A percentile compares a stretch with the other conserved stretches of the same genome.
Conservation (phyloP, 2,797 vertebrate genomes). For the Sebastiscus tertius region DNA sequence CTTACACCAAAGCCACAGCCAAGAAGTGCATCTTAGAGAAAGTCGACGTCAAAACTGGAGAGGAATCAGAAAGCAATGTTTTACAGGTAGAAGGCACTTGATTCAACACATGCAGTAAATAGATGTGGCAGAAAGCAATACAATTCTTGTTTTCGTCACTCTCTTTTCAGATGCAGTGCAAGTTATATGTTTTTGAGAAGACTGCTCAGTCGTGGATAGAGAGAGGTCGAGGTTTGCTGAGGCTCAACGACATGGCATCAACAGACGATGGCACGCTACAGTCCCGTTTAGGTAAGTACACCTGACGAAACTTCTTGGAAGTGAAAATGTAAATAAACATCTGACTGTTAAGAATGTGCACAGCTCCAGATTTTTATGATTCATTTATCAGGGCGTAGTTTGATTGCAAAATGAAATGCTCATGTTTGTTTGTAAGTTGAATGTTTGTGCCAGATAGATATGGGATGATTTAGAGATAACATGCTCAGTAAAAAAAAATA, state of each 20-base stretch:
- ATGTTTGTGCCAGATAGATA: not conserved
- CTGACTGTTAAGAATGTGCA: not conserved
- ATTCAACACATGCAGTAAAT: not conserved
- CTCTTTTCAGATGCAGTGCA: slow-evolving; percentile 93
- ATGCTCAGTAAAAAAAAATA: not conserved
- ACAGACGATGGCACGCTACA: slow-evolving; percentile 94
- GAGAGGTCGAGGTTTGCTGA: slow-evolving; percentile 93
- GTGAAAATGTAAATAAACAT: not conserved
- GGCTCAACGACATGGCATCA: slow-evolving; percentile 98
- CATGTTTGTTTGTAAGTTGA: not conserved
- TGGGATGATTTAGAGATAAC: not conserved
- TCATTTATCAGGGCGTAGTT: not conserved
- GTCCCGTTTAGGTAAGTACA: slow-evolving; percentile 90
- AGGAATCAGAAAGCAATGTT: slow-evolving; percentile 98
- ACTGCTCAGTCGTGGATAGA: slow-evolving; percentile 97
- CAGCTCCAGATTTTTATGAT: not conserved
- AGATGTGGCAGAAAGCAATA: not conserved
- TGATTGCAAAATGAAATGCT: not conserved
- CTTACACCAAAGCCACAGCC: slow-evolving; percentile 98
- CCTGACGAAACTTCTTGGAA: not conserved
- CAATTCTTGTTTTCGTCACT: not conserved
- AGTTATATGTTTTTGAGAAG: slow-evolving; percentile 98
- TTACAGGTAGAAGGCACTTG: slow-evolving; percentile 85
- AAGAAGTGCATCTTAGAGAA: slow-evolving; percentile 97
- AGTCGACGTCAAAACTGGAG: slow-evolving; percentile 97